A percentile compares a stretch with the other conserved stretches of the same genome.
These are phyloP conservation scores for Myanophis thanlyinensis DNA, from an alignment of 2,113 vertebrate genomes.

Conservation along the genomic window DNA sequence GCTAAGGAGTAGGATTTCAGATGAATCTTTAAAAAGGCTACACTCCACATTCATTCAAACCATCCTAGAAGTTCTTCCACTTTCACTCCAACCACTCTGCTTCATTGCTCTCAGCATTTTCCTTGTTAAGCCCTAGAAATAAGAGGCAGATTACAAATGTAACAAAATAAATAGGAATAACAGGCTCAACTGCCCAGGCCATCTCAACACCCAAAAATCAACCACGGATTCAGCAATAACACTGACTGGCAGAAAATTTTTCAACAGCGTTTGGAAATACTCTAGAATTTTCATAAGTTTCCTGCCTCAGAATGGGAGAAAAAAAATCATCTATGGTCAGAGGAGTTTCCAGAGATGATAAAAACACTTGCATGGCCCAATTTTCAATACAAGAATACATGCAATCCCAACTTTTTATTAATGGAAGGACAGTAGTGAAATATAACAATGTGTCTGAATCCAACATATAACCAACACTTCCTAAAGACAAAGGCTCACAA, in stretches of 20 bases:
- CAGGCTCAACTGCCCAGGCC: neutral
- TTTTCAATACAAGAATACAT: neutral
- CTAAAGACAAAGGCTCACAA: conserved; percentile 49
- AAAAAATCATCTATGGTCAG: neutral
- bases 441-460: conserved; percentile 15
- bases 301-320: neutral
- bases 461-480: conserved; percentile 44
- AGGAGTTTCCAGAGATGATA: neutral
- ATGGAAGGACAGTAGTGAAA: neutral
- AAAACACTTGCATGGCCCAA: neutral
- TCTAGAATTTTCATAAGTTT: neutral
- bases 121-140: neutral
- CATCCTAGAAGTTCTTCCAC: neutral
- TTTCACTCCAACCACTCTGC: neutral
- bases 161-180: neutral
- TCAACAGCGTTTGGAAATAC: neutral
- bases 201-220: neutral
- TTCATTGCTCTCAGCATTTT: neutral
- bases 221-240: neutral
- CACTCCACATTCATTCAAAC: neutral
- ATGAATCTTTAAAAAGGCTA: neutral
- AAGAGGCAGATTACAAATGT: neutral
- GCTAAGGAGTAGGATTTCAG: neutral
- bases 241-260: neutral
- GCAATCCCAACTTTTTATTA: neutral